Evolutionary conservation across 2,113 vertebrate genomes (phyloP), one percentile per base, ranked within the genome.

Genomic region (Stigmatopora nigra): DNA sequence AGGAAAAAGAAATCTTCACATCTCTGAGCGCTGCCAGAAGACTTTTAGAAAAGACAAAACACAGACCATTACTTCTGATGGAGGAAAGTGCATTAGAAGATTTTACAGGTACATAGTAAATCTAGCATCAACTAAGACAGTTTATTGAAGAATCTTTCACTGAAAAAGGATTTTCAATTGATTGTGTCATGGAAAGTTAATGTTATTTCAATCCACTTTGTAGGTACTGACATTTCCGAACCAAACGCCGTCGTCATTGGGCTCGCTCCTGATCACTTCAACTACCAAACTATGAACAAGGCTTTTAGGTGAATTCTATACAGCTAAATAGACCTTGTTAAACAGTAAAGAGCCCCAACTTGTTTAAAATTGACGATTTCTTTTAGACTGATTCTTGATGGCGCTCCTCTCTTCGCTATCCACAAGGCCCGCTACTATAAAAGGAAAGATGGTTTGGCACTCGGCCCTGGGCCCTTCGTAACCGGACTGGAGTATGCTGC

Each of bases 391-490:
- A 82, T 95, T 63, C 83, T 98, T 72, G 87, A 93, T 0, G 96
- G 96, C 0, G 96, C 95, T 0, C 93, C 94, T 53, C 93, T 99
- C 62, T 94, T 99, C 57, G 95, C 96, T 0, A 92, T 99, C 79
- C 97, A 99, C 69, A 99, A 97, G 85, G 95, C 95, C 52, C 90
- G 96, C 0, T 99, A 98, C 78, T 98, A 95, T 86, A 94, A 94
- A 79, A 91, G 88, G 62, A 92, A 92, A 68, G 94, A 97, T 0
- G 95, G 95, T 17, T 78, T 99, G 73, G 92, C 95, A 0, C 86
- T 99, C 16, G 97, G 97, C 12, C 97, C 97, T 0, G 97, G 97
- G 6, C 93, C 95, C 6, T 99, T 99, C 11, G 93, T 99, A 13
- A 76, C 91, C 0, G 96, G 91, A 1, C 85, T 99, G 70, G 96